A percentile compares a stretch with the other conserved stretches of the same genome.
Evolutionary conservation across 2,888 invertebrate species (phyloP).

Genomic region (Hydriomena furcata): DNA sequence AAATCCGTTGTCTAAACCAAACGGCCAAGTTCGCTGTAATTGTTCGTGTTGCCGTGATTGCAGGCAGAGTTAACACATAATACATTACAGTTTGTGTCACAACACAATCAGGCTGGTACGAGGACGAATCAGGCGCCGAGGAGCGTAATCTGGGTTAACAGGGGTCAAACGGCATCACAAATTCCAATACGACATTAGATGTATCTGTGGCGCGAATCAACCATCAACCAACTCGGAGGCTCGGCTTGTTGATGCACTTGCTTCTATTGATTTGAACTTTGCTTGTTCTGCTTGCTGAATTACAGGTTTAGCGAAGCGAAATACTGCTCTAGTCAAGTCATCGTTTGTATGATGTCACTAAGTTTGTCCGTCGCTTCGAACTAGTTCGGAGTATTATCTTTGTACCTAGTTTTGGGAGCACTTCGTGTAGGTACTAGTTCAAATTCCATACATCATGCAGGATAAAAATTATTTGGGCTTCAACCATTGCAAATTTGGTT

Average conservation of each 20-base stretch:
- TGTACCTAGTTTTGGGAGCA: no score
- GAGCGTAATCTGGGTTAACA: constrained; percentile 89
- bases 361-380: no score
- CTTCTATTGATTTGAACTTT: constrained; percentile 31
- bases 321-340: background rate
- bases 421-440: no score
- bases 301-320: constrained; percentile 20
- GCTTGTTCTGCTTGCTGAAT: constrained; percentile 22
- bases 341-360: constrained; percentile 1
- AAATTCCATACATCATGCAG: no score
- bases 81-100: constrained; percentile 84
- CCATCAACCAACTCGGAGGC: constrained; percentile 60
- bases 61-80: constrained; percentile 83
- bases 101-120: constrained; percentile 80
- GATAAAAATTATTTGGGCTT: no score
- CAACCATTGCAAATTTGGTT: no score
- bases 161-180: constrained; percentile 89
- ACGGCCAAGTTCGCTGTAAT: constrained; percentile 75
- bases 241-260: constrained; percentile 43
- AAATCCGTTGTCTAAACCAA: constrained; percentile 43
- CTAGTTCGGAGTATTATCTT: no score
- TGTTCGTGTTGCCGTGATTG: constrained; percentile 79
- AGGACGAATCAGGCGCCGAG: constrained; percentile 84
- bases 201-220: constrained; percentile 83
- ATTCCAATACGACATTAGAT: constrained; percentile 86